Conservation (phyloP, 2,797 vertebrate species). For the Onychomys arenicola region DNA sequence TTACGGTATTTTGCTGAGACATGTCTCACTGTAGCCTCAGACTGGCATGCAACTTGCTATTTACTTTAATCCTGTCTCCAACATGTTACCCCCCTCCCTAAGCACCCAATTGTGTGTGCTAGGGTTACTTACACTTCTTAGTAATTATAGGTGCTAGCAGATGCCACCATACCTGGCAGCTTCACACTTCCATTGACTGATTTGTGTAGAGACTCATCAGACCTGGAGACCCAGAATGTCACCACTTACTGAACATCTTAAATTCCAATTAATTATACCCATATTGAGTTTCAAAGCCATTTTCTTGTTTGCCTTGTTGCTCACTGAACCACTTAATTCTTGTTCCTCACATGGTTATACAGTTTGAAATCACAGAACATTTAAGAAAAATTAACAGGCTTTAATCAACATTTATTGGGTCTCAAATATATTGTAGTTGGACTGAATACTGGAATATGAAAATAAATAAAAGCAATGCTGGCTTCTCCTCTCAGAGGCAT, state of each 20-base stretch:
- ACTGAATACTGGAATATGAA: not conserved
- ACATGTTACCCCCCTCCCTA: too few relatives aligned
- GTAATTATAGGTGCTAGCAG: not conserved
- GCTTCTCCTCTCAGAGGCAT: not conserved
- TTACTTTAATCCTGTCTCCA: not conserved
- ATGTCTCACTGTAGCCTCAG: not conserved
- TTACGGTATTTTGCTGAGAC: not conserved
- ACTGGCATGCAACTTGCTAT: not conserved
- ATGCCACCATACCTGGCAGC: not conserved
- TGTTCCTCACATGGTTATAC: not conserved
- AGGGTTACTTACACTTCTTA: not conserved
- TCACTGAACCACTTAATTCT: not conserved
- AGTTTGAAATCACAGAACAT: not conserved
- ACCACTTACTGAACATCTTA: not conserved
- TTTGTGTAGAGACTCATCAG: not conserved
- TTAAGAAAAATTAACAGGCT: not conserved
- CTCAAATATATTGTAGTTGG: not conserved
- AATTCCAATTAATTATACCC: not conserved
- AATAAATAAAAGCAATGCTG: not conserved
- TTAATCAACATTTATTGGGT: not conserved
- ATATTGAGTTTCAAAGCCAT: slow-evolving; percentile 2
- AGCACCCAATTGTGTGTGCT: not conserved
- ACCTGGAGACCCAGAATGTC: not conserved
- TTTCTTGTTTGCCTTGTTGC: not conserved
- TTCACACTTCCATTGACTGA: not conserved